Conservation (phyloP, 2,888 invertebrate genomes). For the Aleiodes testaceus region DNA sequence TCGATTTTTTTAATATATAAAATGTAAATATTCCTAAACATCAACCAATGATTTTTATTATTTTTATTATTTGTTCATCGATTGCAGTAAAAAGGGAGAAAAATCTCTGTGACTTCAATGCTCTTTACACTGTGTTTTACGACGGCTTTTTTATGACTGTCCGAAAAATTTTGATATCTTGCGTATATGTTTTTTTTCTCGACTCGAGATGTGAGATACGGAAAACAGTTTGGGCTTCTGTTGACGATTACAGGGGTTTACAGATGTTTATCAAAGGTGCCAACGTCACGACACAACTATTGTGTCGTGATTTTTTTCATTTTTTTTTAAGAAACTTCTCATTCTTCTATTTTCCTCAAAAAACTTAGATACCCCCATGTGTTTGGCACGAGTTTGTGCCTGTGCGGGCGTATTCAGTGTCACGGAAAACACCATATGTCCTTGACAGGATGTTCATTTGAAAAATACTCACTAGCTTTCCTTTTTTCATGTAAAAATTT, state of each 20-base stretch:
- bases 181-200: not conserved
- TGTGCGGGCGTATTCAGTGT: conserved; percentile 61
- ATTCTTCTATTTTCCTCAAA: conserved; percentile 48
- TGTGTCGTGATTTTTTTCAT: conserved; percentile 41
- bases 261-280: conserved; percentile 61
- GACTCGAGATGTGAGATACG: conserved; percentile 19
- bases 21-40: no score
- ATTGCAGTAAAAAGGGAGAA: not conserved
- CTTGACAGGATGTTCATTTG: not conserved
- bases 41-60: no score
- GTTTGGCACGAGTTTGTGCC: conserved; percentile 23
- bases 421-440: conserved; percentile 50
- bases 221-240: conserved; percentile 26
- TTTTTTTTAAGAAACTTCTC: conserved; percentile 29
- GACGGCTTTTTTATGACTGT: conserved; percentile 9
- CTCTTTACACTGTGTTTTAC: conserved; percentile 9
- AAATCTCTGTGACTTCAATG: not conserved
- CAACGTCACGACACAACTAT: conserved; percentile 54
- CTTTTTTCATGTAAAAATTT: not conserved
- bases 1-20: no score
- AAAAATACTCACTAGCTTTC: not conserved
- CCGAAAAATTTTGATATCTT: conserved; percentile 15
- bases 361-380: conserved; percentile 54
- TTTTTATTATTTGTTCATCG: not conserved
- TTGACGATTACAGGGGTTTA: conserved; percentile 55